Conservation (phyloP, 2,113 vertebrate genomes). For the Xenopus tropicalis region DNA sequence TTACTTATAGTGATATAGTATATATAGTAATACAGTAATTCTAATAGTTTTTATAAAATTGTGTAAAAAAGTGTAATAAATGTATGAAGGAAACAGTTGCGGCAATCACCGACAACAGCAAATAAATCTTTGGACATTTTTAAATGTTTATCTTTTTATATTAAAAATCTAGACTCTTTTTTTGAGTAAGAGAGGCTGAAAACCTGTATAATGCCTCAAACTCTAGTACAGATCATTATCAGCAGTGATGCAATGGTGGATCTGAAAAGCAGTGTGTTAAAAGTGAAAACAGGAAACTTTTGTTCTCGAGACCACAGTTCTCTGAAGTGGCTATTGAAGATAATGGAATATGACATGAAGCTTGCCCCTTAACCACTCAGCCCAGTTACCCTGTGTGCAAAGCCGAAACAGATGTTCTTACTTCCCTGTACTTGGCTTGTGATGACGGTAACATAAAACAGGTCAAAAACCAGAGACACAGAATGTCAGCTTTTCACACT, state of each 20-base stretch:
- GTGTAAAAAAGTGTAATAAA: too few relatives aligned
- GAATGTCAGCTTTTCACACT: conserved; percentile 51
- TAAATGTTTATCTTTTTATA: too few relatives aligned
- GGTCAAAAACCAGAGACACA: conserved; percentile 52
- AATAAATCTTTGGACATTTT: too few relatives aligned
- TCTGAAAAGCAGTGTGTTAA: conserved; percentile 46
- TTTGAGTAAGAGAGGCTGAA: too few relatives aligned
- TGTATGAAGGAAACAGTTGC: too few relatives aligned
- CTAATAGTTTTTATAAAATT: too few relatives aligned
- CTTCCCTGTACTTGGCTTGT: conserved; percentile 56
- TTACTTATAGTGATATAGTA: too few relatives aligned
- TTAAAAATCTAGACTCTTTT: too few relatives aligned
- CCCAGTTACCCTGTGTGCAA: conserved; percentile 66
- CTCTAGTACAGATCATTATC: conserved; percentile 6
- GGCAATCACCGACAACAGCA: too few relatives aligned
- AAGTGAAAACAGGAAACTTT: conserved; percentile 65
- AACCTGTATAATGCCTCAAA: too few relatives aligned
- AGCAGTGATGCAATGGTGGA: conserved; percentile 22
- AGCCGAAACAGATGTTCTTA: conserved; percentile 72
- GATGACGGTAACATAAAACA: conserved; percentile 57
- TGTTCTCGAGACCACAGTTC: conserved; percentile 56
- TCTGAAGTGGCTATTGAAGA: conserved; percentile 73
- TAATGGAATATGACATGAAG: conserved; percentile 79
- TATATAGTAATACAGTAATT: too few relatives aligned
- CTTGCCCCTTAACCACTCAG: conserved; percentile 76